Conservation (phyloP, 2,888 invertebrate species). For the Netelia fuscicornis region DNA sequence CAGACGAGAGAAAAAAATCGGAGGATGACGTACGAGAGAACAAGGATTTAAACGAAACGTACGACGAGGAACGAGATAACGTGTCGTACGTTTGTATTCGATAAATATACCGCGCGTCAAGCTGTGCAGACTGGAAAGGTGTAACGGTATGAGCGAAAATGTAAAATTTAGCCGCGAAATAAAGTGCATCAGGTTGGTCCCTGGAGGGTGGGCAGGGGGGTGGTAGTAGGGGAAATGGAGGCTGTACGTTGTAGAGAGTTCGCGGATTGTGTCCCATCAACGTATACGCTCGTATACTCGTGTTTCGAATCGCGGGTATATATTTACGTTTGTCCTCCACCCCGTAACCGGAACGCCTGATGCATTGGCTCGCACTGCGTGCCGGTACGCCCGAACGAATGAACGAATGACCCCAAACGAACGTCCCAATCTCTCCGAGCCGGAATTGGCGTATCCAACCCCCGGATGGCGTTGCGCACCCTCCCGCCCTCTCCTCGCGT, state of each 20-base stretch:
- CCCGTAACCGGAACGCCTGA: slow-evolving; percentile 50
- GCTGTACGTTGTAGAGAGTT: slow-evolving; percentile 3
- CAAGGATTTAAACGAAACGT: no score
- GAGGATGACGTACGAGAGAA: no score
- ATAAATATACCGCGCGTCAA: slow-evolving; percentile 18
- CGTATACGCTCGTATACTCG: slow-evolving; percentile 51
- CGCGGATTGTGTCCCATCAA: slow-evolving; percentile 36
- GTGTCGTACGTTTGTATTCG: background rate
- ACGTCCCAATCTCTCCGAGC: slow-evolving; percentile 56
- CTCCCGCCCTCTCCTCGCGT: background rate
- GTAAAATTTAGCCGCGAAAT: slow-evolving; percentile 31
- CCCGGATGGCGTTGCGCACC: background rate
- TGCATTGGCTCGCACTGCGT: slow-evolving; percentile 65
- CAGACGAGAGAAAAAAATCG: no score
- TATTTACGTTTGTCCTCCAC: slow-evolving; percentile 66
- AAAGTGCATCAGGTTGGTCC: slow-evolving; percentile 62
- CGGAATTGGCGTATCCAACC: slow-evolving; percentile 39
- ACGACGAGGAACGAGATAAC: no score
- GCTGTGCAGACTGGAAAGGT: slow-evolving; percentile 35
- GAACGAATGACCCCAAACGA: slow-evolving; percentile 64
- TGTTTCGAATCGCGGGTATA: slow-evolving; percentile 67
- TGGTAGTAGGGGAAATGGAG: background rate
- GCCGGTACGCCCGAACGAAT: slow-evolving; percentile 51
- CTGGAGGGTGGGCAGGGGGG: slow-evolving; percentile 56
- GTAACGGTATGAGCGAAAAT: background rate